Evolutionary conservation across 2,113 vertebrate genomes (phyloP), one percentile per base, ranked within the genome.

Genomic region (Perca fluviatilis): DNA sequence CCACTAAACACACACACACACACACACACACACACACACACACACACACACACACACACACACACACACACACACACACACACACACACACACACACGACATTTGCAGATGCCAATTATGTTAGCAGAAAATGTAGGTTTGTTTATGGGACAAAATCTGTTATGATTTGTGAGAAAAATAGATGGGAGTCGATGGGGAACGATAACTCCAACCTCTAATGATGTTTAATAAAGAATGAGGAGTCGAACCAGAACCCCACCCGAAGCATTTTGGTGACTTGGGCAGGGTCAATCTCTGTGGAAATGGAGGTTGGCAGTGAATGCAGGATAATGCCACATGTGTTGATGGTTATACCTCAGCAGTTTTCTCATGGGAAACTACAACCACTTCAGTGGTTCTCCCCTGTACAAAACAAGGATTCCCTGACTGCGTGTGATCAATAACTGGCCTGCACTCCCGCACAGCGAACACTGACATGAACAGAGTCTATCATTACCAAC

Each of bases 301-400:
- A 80, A 75, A 71, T n/a, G 63, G 12, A 63, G 72, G 65, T 77
- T 74, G 78, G 83, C 77, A 69, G 81, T 2, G 6, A 63, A 56
- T 11, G 66, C 13, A 47, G 56, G 51, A 80, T 70, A 79, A 74
- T 72, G 74, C 62, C 46, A 75, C 85, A 87, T 68, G 75, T 87
- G 89, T 21, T 66, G 75, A 82, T 86, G 73, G 77, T 88, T 84
- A 89, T 67, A 85, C 77, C 84, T 86, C 82, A 53, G 63, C 71
- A 77, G 73, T 46, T 74, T 88, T 83, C 82, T 86, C 79, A 88
- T 81, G 85, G 79, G 79, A 90, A 88, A 86, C 51, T 56, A 33
- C 16, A 71, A 81, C 64, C 16, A 27, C 51, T 77, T 76, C 33
- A 50, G 25, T 33, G 62, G 68, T 83, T 65, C 8, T 61, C 72